Percentiles rank a stretch among this genome's conserved stretches.
Conservation (phyloP, 1,140 invertebrate species). For the Atta colombica region DNA sequence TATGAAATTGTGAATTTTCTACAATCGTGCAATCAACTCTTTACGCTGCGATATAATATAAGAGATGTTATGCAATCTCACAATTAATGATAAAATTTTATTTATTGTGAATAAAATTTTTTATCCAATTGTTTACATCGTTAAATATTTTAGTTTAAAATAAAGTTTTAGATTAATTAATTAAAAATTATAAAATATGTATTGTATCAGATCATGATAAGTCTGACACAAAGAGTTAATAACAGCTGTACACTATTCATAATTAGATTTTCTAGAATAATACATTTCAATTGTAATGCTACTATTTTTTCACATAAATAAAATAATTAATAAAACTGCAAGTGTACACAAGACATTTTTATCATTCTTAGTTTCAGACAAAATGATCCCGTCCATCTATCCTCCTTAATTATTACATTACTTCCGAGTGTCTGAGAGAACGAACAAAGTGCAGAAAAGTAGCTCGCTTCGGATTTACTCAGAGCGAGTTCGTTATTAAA, state of each 20-base stretch:
- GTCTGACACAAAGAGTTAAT: background rate
- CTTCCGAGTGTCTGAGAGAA: conserved; percentile 24
- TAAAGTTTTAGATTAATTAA: background rate
- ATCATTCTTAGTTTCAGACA: background rate
- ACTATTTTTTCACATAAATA: background rate
- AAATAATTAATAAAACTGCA: background rate
- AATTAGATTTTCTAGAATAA: background rate
- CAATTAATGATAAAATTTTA: background rate
- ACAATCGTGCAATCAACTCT: background rate
- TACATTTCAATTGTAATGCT: background rate
- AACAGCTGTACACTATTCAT: background rate
- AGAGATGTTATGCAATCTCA: background rate
- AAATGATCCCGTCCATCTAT: background rate
- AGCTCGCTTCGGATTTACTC: conserved; percentile 20
- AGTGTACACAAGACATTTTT: background rate
- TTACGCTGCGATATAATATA: background rate
- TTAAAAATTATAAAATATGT: background rate
- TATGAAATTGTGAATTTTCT: background rate
- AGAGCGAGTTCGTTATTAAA: conserved; percentile 52
- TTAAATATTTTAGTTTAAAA: background rate
- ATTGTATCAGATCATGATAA: background rate
- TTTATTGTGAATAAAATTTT: background rate
- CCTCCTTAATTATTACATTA: conserved; percentile 43
- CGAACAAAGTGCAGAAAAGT: conserved; percentile 30
- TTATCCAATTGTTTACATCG: background rate